These are phyloP conservation scores for Phylloscopus trochilus DNA, from an alignment of 2,113 vertebrate genomes.

Conservation along the genomic window DNA sequence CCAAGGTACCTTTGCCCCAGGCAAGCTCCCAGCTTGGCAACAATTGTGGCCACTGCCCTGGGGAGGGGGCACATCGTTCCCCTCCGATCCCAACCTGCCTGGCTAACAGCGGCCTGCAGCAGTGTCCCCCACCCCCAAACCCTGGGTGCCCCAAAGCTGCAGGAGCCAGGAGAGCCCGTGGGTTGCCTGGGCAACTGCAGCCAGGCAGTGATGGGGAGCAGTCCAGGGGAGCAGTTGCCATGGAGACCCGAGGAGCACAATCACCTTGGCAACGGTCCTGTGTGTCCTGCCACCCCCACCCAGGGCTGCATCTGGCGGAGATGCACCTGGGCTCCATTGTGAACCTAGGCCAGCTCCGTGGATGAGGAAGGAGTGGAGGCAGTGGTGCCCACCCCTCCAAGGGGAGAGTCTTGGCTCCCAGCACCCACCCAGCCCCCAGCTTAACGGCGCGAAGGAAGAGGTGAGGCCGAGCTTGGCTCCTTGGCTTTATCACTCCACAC, in stretches of 20 bases:
- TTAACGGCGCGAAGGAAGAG: neutral
- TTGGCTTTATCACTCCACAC: conserved; percentile 45
- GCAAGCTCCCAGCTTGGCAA: neutral
- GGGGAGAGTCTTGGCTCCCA: neutral
- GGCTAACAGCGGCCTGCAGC: neutral
- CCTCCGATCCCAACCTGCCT: neutral
- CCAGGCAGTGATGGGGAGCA: conserved; percentile 40
- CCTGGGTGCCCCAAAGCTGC: neutral
- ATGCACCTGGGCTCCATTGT: neutral
- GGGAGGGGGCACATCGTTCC: neutral
- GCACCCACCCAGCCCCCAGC: neutral
- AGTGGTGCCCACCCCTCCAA: neutral
- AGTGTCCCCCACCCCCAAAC: neutral
- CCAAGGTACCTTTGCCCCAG: neutral
- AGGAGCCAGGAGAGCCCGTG: neutral
- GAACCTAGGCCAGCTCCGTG: neutral
- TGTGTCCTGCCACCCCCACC: neutral
- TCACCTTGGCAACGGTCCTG: neutral
- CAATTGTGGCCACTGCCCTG: too few species aligned
- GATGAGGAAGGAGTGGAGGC: neutral
- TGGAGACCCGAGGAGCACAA: neutral
- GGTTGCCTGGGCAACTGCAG: conserved; percentile 56
- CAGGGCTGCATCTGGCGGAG: neutral
- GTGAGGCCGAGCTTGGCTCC: neutral
- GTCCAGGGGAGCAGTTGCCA: conserved; percentile 42